Evolutionary conservation across 2,888 invertebrate species (phyloP).

Genomic region (Macropis europaea): DNA sequence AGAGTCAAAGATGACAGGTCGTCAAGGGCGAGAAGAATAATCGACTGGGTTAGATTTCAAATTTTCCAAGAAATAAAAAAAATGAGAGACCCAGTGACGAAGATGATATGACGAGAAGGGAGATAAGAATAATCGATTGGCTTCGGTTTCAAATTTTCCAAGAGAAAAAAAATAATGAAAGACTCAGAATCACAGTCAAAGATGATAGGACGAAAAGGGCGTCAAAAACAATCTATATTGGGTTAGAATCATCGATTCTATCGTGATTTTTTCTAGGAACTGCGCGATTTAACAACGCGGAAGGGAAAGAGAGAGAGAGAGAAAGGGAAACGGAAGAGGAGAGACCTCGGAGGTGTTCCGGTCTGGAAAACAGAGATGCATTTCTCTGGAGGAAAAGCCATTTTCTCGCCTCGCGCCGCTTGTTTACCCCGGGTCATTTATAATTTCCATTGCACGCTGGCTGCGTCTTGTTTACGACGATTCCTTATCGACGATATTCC

Average conservation of each 20-base stretch:
- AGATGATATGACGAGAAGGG: too few relatives aligned
- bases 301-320: neutral
- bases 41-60: too few relatives aligned
- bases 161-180: neutral
- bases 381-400: slow-evolving; percentile 64
- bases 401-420: slow-evolving; percentile 63
- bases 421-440: slow-evolving; percentile 63
- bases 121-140: too few relatives aligned
- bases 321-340: slow-evolving; percentile 12
- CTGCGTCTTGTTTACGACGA: slow-evolving; percentile 57
- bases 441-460: slow-evolving; percentile 58
- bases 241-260: too few relatives aligned
- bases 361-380: slow-evolving; percentile 59
- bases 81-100: too few relatives aligned
- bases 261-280: too few relatives aligned
- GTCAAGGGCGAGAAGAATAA: too few relatives aligned
- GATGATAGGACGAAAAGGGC: neutral
- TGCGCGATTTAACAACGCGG: neutral
- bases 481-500: slow-evolving; percentile 35
- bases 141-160: too few relatives aligned
- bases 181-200: neutral
- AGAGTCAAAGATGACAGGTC: too few relatives aligned
- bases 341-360: slow-evolving; percentile 42
- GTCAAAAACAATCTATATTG: neutral
- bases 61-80: too few relatives aligned